phyloP scores from a whole-genome alignment of 1,140 invertebrate genomes.

The Goniozus legneri region DNA sequence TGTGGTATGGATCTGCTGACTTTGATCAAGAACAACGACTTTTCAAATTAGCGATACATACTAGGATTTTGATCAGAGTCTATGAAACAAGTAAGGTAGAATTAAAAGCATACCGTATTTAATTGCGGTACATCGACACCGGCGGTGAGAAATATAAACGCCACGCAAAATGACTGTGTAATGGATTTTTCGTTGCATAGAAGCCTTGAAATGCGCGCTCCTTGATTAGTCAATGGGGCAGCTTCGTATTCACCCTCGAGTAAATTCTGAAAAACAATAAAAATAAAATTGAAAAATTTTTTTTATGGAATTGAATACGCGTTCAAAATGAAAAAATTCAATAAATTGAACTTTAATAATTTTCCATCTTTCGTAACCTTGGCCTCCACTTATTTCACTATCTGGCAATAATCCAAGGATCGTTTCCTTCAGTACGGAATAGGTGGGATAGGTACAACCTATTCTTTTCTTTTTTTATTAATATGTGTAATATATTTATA shows the following conservation, averaged over 20 bases:
- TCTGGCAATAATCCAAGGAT: not conserved
- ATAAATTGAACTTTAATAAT: not conserved
- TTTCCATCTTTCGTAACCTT: not conserved
- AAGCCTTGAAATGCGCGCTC: no score
- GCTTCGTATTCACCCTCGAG: no score
- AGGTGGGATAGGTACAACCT: not conserved
- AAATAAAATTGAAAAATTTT: no score
- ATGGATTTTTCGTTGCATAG: slow-evolving; percentile 51
- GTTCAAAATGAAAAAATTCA: slow-evolving; percentile 3
- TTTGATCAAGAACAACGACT: no score
- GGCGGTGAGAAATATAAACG: slow-evolving; percentile 30
- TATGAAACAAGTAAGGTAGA: no score
- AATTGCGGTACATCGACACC: not conserved
- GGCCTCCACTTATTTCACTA: not conserved
- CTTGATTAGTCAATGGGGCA: no score
- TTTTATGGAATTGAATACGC: slow-evolving; percentile 29
- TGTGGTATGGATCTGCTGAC: no score
- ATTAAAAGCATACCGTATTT: no score
- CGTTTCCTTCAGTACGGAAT: not conserved
- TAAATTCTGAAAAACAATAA: not conserved
- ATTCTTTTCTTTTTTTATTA: not conserved
- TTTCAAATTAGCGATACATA: no score
- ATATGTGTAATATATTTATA: not conserved
- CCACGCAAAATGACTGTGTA: slow-evolving; percentile 55
- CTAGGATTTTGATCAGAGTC: no score